Evolutionary conservation across 2,888 invertebrate genomes (phyloP), one percentile per base, ranked within the genome.

Genomic region (Tipula confusa): DNA sequence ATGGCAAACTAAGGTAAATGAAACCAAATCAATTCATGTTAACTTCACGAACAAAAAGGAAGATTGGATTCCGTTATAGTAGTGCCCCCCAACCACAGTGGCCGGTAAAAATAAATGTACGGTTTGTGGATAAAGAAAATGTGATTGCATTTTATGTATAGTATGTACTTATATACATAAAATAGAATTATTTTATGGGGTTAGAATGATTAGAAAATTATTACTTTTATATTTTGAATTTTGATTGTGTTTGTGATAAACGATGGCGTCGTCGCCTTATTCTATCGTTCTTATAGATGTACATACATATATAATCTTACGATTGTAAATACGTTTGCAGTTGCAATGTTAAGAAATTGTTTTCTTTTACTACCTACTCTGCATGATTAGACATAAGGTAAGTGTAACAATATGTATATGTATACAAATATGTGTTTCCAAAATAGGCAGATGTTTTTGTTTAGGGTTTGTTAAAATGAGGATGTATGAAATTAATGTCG

Each of bases 181-280:
- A 64, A 64, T 24, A 64, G 24, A 64, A 64, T 64, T 64, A 24
- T 64, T 64, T 64, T 64, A 64, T 64, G 64, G 64, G 64, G 64
- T 64, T 64, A 64, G 64, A 64, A 64, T 64, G 64, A 64, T 64
- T 64, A 64, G 64, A 64, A 64, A 64, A 64, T 64, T 64, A 64
- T 64, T 64, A 24, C 64, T 64, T 9, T 64, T 64, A 64, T 64
- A 64, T 43, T 43, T 43, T 5, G 9, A 15, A 43, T 24, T 64
- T 64, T 64, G 64, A 64, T 64, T 64, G 64, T 64, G 64, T 64
- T 64, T 64, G 64, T 64, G 64, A 64, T 64, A 64, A 64, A 64
- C 64, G 64, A 64, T 64, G 64, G 64, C 64, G 64, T 64, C 64
- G 64, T 64, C 64, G 64, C 9, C 24, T 64, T 64, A 11, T 64